Evolutionary conservation across 2,797 vertebrate species (phyloP), one percentile per base, ranked within the genome.

Genomic region (Pterois miles): DNA sequence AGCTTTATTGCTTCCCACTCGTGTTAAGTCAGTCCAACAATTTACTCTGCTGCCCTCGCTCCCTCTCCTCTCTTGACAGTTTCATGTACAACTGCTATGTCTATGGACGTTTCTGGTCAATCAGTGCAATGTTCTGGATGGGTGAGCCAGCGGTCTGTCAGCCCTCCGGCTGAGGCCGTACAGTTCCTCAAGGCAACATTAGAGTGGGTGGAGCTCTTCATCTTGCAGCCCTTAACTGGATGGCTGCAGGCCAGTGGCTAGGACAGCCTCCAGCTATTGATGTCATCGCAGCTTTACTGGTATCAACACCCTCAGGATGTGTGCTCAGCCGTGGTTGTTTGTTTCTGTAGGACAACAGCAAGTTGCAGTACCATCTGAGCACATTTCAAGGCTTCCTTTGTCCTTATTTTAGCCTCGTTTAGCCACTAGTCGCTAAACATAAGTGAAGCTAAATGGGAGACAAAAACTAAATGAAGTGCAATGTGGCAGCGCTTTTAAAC

Each of bases 21-120:
- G 31, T 88, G 89, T 91, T 84, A 88, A 89, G 89, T 92, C 91
- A 91, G 85, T 93, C 90, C 89, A 91, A 88, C 88, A 88, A 85
- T 87, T 87, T 70, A 86, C 86, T 89, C 77, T 46, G 56, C 75
- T 85, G 68, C 83, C 72, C 78, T 86, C 66, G 14, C 78, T 85
- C 73, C 70, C 81, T 82, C 66, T 80, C 74, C 78, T 71, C 81
- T 40, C 70, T 48, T 73, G 81, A 89, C 88, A 83, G 62, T 82
- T 82, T 71, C 76, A 81, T 71, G 80, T 76, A 74, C 63, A 8
- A 63, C 82, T 77, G 78, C 80, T 90, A 84, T 69, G 81, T 86
- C 82, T 80, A 46, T 70, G 80, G 78, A 81, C 68, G 34, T 89
- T 83, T 86, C 81, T 87, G 86, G 80, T 90, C 88, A 88, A 81